Evolutionary conservation across 2,797 vertebrate species (phyloP), one percentile per base, ranked within the genome.

Genomic region (Sylvilagus floridanus): DNA sequence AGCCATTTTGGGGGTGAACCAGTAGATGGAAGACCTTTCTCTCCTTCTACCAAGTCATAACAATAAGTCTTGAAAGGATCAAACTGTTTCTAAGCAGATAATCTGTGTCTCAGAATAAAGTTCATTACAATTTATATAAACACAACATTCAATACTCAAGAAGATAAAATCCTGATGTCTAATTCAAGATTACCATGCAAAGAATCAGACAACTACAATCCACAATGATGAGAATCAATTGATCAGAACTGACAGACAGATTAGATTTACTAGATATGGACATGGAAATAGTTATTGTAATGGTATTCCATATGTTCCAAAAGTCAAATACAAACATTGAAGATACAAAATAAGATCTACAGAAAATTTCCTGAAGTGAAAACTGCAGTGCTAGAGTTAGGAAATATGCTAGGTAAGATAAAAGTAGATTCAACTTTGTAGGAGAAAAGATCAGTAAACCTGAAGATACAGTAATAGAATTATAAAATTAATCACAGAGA

Each of bases 41-140:
- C 42, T 42, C 9, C 35, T 76, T 32, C 47, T 77, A 85, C 66
- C 3, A 79, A 35, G n/a, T 77, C 9, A 77, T 75, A 88, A 84
- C 84, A 91, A 63, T 50, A 91, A 92, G 19, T 57, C 30, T 12
- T 63, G 35, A 91, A 88, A 93, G 6, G 2, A 54, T 71, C 35
- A 84, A 94, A 90, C 22, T 50, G 4, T 72, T 81, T 60, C 12
- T 84, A 84, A 72, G 24, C 63, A 66, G 81, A 85, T 91, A 81
- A 78, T 73, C 12, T 69, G 5, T 21, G 30, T 19, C 35, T 54
- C 76, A 72, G 35, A 86, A 79, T 10, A 63, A 92, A 84, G 7
- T 21, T 84, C 32, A 19, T 62, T n/a, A 69, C 84, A 7, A 68
- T n/a, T 60, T 54, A 63, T 9, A 71, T 35, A 85, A 85, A 87